Base-by-base conservation (phyloP, 1,140 invertebrate species). In the Saccostrea glomerata region DNA sequence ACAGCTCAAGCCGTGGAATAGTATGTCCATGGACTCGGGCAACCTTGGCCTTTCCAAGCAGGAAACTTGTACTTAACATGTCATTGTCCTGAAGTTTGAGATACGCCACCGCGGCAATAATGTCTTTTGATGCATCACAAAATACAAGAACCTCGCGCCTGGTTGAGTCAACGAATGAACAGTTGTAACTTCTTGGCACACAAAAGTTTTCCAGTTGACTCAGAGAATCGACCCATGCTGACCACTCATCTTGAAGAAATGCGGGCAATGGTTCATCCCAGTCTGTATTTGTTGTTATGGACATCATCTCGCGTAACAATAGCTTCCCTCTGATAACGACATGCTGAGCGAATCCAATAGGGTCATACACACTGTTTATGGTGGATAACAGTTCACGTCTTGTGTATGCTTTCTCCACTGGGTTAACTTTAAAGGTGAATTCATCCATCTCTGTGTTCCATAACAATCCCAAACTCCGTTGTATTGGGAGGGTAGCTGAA, bases 391-490 rank as follows among this genome's bases (percentile, higher is more conserved):
- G 36, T 40, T 88, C 90, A 36, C 86, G 20, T 84, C 82, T 82
- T n/a, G 91, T 91, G 55, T 84, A 85, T 2, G 90, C 87, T 70
- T 90, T 91, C 3, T 77, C 82, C 2, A 63, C 40, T 15, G 17
- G n/a, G 20, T 70, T 60, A 4, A 91, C 86, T 40, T 85, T 66
- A 84, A 92, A 90, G 20, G 84, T 82, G 60, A 92, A 90, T 11
- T 23, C 25, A 83, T 92, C 91, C 4, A 23, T 70, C 15, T 88
- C 84, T 15, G 91, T 23, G 47, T 89, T 56, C 91, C 92, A 92
- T n/a, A 20, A 23, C 5, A 92, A 13, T 6, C 90, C 90, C 47
- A 92, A 77, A 56, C 89, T 91, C 4, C 92, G 66, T 40, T 92
- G 91, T 5, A 84, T 77, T 40, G 88, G 89, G 15, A 87, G 58